Percentiles rank a stretch among this genome's conserved stretches.
phyloP scores from a whole-genome alignment of 2,797 vertebrate species.

The Hyperoplus lanceolatus region DNA sequence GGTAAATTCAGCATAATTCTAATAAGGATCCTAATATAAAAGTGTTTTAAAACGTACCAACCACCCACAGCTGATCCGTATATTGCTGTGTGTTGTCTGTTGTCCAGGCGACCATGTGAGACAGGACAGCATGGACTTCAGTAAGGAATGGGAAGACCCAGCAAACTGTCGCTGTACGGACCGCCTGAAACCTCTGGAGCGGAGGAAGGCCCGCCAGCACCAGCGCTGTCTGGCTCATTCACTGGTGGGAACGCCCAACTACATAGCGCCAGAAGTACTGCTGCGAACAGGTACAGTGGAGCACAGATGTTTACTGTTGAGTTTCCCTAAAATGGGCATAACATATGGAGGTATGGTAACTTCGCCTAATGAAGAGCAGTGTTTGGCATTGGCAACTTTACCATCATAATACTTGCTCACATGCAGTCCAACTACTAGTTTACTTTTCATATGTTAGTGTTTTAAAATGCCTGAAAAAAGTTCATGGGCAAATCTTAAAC shows the following conservation, averaged over 20 bases:
- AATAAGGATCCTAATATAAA: too few relatives aligned
- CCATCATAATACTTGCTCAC: not conserved
- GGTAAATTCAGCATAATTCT: not conserved
- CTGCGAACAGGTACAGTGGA: constrained; percentile 90
- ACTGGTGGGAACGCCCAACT: constrained; percentile 97
- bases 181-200: constrained; percentile 94
- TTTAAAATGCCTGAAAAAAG: too few relatives aligned
- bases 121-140: constrained; percentile 99
- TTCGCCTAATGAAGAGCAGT: not conserved
- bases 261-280: constrained; percentile 96
- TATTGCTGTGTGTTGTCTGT: not conserved
- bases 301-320: not conserved
- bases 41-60: not conserved
- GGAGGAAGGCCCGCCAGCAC: constrained; percentile 94
- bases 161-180: constrained; percentile 94
- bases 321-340: not conserved
- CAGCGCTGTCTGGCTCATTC: constrained; percentile 97
- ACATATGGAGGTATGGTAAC: not conserved
- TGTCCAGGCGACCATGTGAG: constrained; percentile 92
- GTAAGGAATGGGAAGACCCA: constrained; percentile 96
- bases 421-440: not conserved
- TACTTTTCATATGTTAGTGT: not conserved
- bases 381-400: not conserved
- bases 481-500: too few relatives aligned
- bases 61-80: too few relatives aligned